Percentiles rank a stretch among this genome's conserved stretches.
These are phyloP conservation scores for Tauraco hartlaubi DNA, from an alignment of 2,797 vertebrate species.

Conservation along the genomic window DNA sequence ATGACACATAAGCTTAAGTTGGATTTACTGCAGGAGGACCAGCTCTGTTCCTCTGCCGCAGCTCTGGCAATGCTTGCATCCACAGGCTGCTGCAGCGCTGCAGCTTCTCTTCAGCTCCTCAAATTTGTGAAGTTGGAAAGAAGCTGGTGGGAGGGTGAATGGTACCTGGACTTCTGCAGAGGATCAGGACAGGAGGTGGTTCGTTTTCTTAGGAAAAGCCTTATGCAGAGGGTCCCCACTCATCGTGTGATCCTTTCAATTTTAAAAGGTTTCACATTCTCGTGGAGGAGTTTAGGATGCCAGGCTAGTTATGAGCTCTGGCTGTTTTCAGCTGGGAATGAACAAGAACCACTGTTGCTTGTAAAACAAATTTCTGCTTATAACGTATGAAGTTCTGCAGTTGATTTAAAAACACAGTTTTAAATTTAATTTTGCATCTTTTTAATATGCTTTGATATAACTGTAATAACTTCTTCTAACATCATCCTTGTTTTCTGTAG, in stretches of 20 bases:
- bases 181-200: background rate
- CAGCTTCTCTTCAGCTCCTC: background rate
- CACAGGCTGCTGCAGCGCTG: background rate
- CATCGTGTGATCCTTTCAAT: background rate
- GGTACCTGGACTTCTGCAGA: background rate
- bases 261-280: background rate
- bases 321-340: background rate
- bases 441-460: background rate
- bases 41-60: background rate
- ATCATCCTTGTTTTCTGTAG: conserved; percentile 70
- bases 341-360: background rate
- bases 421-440: background rate
- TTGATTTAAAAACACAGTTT: background rate
- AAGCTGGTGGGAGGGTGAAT: background rate
- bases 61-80: background rate
- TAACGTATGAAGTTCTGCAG: background rate
- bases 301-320: background rate
- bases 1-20: background rate
- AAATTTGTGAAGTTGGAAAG: background rate
- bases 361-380: background rate
- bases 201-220: background rate
- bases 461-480: background rate
- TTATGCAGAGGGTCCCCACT: background rate
- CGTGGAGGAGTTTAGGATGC: background rate
- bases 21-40: background rate